A percentile compares a stretch with the other conserved stretches of the same genome.
Conservation (phyloP, 2,113 vertebrate genomes). For the Hydrolagus affinis region DNA sequence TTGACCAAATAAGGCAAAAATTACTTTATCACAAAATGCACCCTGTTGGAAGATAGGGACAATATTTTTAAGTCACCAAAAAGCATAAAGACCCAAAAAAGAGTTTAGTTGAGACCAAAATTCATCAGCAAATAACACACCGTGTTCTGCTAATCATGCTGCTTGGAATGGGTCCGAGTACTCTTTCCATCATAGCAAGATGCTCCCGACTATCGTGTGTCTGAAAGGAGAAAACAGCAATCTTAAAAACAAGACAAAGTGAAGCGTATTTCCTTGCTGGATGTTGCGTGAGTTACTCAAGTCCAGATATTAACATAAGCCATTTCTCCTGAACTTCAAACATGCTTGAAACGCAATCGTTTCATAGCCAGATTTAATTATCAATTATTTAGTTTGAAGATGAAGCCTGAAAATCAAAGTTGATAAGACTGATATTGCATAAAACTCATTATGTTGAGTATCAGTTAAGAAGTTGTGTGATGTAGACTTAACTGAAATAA, state of each 20-base stretch:
- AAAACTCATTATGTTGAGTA: too few relatives aligned
- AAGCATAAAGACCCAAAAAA: background rate
- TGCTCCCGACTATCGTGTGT: constrained; percentile 95
- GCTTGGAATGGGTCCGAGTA: constrained; percentile 78
- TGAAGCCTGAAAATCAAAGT: background rate
- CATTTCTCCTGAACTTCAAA: background rate
- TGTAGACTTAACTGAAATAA: background rate
- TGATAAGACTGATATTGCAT: background rate
- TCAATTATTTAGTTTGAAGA: background rate
- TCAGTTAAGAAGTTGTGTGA: background rate
- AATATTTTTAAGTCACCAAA: background rate
- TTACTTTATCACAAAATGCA: too few relatives aligned
- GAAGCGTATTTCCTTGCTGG: background rate
- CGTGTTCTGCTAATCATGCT: constrained; percentile 86
- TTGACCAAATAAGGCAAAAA: too few relatives aligned
- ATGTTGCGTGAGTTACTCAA: background rate
- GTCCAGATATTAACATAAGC: background rate
- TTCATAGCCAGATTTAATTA: background rate
- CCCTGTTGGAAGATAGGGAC: background rate
- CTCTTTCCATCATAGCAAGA: constrained; percentile 94
- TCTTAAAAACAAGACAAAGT: background rate
- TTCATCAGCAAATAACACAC: constrained; percentile 47
- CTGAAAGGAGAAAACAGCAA: constrained; percentile 48
- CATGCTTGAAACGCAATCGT: background rate
- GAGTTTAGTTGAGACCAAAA: background rate